Evolutionary conservation across 2,888 invertebrate genomes (phyloP).

Genomic region (Scrobipalpa costella): DNA sequence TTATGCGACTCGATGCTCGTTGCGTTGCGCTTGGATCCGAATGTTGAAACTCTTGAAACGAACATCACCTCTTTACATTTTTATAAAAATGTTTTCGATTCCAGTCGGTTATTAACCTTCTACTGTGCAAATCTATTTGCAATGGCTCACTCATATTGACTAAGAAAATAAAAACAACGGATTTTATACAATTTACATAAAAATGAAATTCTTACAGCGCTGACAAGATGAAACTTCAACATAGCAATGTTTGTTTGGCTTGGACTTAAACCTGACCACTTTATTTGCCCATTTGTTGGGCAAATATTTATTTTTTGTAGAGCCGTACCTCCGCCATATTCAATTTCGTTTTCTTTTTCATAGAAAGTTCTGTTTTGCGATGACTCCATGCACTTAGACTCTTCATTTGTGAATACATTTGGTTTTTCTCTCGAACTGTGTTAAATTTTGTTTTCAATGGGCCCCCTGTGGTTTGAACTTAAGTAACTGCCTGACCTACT

Average conservation of each 20-base stretch:
- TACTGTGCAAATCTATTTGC: not conserved
- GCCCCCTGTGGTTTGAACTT: slow-evolving; percentile 24
- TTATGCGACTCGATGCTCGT: slow-evolving; percentile 25
- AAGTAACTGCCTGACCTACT: slow-evolving; percentile 30
- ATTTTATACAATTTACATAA: not conserved
- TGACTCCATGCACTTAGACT: slow-evolving; percentile 36
- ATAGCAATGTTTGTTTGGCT: slow-evolving; percentile 51
- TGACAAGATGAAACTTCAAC: not conserved
- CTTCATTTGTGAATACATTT: slow-evolving; percentile 5
- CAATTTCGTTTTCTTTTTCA: slow-evolving; percentile 57
- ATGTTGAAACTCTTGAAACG: slow-evolving; percentile 18
- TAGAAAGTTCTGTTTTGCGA: slow-evolving; percentile 50
- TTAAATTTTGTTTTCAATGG: slow-evolving; percentile 16
- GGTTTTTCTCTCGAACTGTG: not conserved
- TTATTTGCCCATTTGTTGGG: slow-evolving; percentile 65
- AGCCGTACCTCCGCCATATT: slow-evolving; percentile 51
- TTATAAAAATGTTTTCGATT: not conserved
- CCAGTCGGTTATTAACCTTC: slow-evolving; percentile 17
- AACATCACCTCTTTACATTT: not conserved
- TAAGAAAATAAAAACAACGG: not conserved
- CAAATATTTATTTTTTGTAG: slow-evolving; percentile 57
- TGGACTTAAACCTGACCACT: slow-evolving; percentile 47
- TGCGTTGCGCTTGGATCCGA: slow-evolving; percentile 16
- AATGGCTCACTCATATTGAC: not conserved
- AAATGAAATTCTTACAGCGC: slow-evolving; percentile 1